Percentiles rank a stretch among this genome's conserved stretches.
phyloP scores from a whole-genome alignment of 2,797 vertebrate species.

The Schizopygopsis malacanthus region DNA sequence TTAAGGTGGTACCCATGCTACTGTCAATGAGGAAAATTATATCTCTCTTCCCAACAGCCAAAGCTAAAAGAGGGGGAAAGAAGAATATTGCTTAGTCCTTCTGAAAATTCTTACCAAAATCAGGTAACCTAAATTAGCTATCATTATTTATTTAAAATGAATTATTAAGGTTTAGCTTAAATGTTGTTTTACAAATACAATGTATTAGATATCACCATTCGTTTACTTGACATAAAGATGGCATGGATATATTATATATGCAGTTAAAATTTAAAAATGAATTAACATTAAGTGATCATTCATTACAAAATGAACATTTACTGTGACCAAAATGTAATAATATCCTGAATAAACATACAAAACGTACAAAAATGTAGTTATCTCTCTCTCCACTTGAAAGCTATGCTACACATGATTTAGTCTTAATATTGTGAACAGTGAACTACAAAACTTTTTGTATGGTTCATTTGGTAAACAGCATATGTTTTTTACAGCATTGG shows the following conservation, averaged over 20 bases:
- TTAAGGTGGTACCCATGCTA: slow-evolving; percentile 78
- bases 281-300: background rate
- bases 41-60: slow-evolving; percentile 89
- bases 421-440: background rate
- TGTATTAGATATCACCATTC: background rate
- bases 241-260: background rate
- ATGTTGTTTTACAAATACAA: background rate
- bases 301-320: background rate
- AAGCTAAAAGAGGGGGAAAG: slow-evolving; percentile 74
- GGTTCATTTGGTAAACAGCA: background rate
- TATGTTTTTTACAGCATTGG: background rate
- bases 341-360: background rate
- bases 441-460: background rate
- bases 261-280: background rate
- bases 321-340: background rate
- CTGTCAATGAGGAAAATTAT: slow-evolving; percentile 96
- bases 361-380: too few species aligned
- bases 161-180: background rate
- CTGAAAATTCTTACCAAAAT: slow-evolving; percentile 17
- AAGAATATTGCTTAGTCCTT: slow-evolving; percentile 27
- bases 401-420: background rate
- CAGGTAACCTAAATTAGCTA: background rate
- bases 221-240: background rate
- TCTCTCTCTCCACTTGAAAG: background rate
- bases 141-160: background rate